A percentile compares a stretch with the other conserved stretches of the same genome.
These are phyloP conservation scores for Bombyx mandarina DNA, from an alignment of 1,140 invertebrate genomes.

Conservation along the genomic window DNA sequence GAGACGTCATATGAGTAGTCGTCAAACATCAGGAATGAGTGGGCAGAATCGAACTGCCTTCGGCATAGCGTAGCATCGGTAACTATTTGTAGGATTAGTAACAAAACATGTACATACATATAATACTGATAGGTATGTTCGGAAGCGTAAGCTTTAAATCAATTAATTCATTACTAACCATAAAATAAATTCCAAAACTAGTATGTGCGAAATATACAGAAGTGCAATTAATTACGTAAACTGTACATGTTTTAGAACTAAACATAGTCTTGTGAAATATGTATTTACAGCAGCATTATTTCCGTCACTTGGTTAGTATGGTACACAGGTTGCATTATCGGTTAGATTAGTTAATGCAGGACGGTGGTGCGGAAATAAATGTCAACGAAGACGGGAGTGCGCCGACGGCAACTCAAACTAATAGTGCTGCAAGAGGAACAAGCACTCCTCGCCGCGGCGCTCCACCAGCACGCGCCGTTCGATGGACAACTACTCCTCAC, in stretches of 20 bases:
- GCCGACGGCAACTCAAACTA: constrained; percentile 71
- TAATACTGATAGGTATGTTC: constrained; percentile 66
- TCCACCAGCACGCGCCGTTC: constrained; percentile 38
- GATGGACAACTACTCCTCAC: constrained; percentile 70
- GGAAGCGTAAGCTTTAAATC: constrained; percentile 71
- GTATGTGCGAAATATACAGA: constrained; percentile 71
- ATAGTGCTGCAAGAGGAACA: constrained; percentile 72
- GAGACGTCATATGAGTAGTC: constrained; percentile 62
- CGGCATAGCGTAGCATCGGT: constrained; percentile 36
- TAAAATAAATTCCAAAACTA: constrained; percentile 70
- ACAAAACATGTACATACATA: constrained; percentile 72
- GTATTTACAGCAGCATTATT: constrained; percentile 67
- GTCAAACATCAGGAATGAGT: constrained; percentile 34
- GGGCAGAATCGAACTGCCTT: constrained; percentile 41
- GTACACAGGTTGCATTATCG: constrained; percentile 67
- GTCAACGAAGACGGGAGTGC: constrained; percentile 66
- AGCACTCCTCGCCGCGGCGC: constrained; percentile 44
- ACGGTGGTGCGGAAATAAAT: constrained; percentile 71
- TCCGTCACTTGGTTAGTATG: constrained; percentile 56
- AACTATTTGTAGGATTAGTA: constrained; percentile 67
- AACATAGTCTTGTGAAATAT: constrained; percentile 71
- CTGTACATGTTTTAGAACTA: constrained; percentile 74
- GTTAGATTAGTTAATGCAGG: constrained; percentile 70
- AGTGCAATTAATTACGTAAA: constrained; percentile 67
- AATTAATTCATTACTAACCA: constrained; percentile 62